These are phyloP conservation scores for Autographa gamma DNA, from an alignment of 2,888 invertebrate genomes.

Conservation along the genomic window DNA sequence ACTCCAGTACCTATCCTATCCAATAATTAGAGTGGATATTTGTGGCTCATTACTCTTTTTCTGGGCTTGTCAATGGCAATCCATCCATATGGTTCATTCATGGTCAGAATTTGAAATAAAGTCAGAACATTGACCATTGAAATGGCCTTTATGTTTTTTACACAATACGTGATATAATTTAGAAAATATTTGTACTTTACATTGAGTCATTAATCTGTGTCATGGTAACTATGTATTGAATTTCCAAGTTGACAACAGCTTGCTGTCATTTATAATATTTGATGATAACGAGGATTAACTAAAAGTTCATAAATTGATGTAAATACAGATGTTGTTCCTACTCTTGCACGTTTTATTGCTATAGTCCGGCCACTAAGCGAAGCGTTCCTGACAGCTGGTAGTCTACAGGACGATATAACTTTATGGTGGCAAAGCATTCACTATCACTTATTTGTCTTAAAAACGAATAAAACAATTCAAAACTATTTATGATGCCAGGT, in stretches of 20 bases:
- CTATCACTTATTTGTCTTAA: no score
- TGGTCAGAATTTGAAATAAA: no score
- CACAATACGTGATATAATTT: conserved; percentile 6
- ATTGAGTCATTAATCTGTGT: not conserved
- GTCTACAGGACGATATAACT: no score
- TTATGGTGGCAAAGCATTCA: no score
- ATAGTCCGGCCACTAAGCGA: no score
- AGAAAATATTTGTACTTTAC: not conserved
- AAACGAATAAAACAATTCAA: no score
- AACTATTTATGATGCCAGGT: no score
- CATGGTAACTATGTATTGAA: not conserved
- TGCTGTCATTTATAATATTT: not conserved
- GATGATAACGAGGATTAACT: not conserved
- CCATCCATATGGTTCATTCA: no score
- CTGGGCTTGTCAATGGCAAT: no score
- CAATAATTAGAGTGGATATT: no score
- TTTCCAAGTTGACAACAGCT: not conserved
- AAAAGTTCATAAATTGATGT: not conserved
- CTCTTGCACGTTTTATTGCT: not conserved
- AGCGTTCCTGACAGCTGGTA: no score
- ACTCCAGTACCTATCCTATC: not conserved
- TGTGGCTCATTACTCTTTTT: no score
- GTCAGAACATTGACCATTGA: not conserved
- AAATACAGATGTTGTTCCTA: not conserved
- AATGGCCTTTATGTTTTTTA: not conserved